phyloP scores from a whole-genome alignment of 2,888 invertebrate genomes.

The Drosophila kanekoi region DNA sequence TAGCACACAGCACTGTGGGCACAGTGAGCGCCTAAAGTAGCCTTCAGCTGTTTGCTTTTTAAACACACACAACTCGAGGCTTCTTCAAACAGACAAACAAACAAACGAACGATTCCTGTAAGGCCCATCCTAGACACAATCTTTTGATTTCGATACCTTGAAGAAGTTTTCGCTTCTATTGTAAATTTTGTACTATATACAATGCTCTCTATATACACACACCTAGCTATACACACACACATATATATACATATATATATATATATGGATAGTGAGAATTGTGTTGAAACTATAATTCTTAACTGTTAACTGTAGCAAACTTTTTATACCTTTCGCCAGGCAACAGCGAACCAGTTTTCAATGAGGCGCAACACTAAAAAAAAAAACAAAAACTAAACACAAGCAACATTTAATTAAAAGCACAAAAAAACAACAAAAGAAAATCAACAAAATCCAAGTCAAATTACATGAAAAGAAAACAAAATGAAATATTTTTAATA shows the following conservation, averaged over 20 bases:
- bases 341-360: conserved; percentile 53
- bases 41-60: conserved; percentile 76
- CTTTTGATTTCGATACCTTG: conserved; percentile 22
- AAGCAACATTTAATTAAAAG: conserved; percentile 28
- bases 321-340: conserved; percentile 76
- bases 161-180: conserved; percentile 58
- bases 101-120: conserved; percentile 1
- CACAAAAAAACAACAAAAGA: conserved; percentile 43
- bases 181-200: conserved; percentile 81
- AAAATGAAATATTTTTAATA: conserved; percentile 65
- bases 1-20: conserved; percentile 36
- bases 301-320: conserved; percentile 66
- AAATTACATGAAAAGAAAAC: conserved; percentile 60
- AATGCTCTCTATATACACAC: conserved; percentile 53
- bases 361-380: conserved; percentile 19
- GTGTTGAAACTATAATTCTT: conserved; percentile 59
- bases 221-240: not conserved
- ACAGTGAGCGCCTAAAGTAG: conserved; percentile 62
- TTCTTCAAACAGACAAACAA: conserved; percentile 13
- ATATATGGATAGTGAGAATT: conserved; percentile 31
- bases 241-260: conserved; percentile 14
- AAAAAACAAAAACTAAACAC: conserved; percentile 9
- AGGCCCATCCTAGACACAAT: not conserved
- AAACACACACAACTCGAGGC: conserved; percentile 52
- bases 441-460: conserved; percentile 63